A percentile compares a stretch with the other conserved stretches of the same genome.
phyloP scores from a whole-genome alignment of 2,113 vertebrate genomes.

The Cyprinodon variegatus region DNA sequence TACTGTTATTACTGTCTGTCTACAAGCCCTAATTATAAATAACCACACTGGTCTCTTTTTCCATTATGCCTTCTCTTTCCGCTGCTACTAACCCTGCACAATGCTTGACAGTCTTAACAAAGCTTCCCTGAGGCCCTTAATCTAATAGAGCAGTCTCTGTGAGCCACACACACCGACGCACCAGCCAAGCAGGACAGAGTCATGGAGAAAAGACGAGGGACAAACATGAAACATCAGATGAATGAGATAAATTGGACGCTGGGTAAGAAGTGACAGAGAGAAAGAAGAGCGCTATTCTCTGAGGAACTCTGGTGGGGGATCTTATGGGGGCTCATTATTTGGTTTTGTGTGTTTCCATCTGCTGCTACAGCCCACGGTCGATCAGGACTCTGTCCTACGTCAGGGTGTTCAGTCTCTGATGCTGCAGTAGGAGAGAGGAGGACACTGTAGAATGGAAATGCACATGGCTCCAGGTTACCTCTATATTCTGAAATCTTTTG shows the following conservation, averaged over 20 bases:
- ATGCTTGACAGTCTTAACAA: slow-evolving; percentile 53
- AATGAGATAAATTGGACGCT: slow-evolving; percentile 55
- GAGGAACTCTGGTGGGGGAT: slow-evolving; percentile 33
- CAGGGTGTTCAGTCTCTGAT: slow-evolving; percentile 7
- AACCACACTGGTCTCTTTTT: slow-evolving; percentile 27
- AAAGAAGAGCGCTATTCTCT: slow-evolving; percentile 28
- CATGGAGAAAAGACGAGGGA: slow-evolving; percentile 36
- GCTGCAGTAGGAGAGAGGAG: background rate
- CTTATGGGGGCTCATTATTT: slow-evolving; percentile 55
- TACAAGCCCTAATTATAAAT: slow-evolving; percentile 42
- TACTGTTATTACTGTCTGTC: slow-evolving; percentile 41
- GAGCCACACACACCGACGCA: slow-evolving; percentile 20
- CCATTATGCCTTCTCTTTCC: slow-evolving; percentile 15
- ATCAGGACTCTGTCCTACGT: slow-evolving; percentile 18
- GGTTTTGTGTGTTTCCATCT: slow-evolving; percentile 44
- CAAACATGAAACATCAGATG: slow-evolving; percentile 45
- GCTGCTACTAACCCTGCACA: slow-evolving; percentile 42
- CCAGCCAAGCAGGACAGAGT: slow-evolving; percentile 26
- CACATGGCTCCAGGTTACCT: background rate
- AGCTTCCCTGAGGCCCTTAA: slow-evolving; percentile 58
- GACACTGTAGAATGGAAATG: slow-evolving; percentile 1
- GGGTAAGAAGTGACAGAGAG: slow-evolving; percentile 34
- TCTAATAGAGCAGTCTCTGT: slow-evolving; percentile 60
- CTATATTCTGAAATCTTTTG: background rate
- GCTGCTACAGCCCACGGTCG: slow-evolving; percentile 34